Percentiles rank a stretch among this genome's conserved stretches.
phyloP scores from a whole-genome alignment of 2,888 invertebrate species.

The Sericinus montela region DNA sequence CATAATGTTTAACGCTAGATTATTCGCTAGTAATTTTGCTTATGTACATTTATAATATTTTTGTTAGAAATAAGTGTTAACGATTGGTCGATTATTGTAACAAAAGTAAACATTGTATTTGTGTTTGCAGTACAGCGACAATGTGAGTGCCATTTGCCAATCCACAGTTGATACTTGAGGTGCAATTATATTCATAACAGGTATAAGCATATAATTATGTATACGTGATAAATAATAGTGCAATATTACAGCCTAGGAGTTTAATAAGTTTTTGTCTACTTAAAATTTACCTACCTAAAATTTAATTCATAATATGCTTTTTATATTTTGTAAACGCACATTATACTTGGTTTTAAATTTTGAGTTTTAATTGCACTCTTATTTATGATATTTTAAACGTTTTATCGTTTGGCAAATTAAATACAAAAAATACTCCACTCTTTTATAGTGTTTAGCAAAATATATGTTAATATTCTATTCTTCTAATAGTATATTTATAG shows the following conservation, averaged over 20 bases:
- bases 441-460: too few species aligned
- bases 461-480: too few species aligned
- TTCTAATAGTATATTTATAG: too few species aligned
- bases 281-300: too few species aligned
- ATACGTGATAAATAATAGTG: slow-evolving; percentile 15
- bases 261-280: slow-evolving; percentile 6
- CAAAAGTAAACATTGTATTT: slow-evolving; percentile 6
- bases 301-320: background rate
- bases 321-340: too few species aligned
- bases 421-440: too few species aligned
- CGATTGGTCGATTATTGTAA: background rate
- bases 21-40: slow-evolving; percentile 11
- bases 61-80: slow-evolving; percentile 5
- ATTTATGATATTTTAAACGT: too few species aligned
- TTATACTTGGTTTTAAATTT: too few species aligned
- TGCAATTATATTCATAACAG: slow-evolving; percentile 4
- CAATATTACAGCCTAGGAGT: slow-evolving; percentile 13
- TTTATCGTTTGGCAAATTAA: too few species aligned
- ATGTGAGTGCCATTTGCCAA: slow-evolving; percentile 16
- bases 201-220: slow-evolving; percentile 1
- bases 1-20: slow-evolving; percentile 5
- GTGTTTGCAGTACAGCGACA: slow-evolving; percentile 2
- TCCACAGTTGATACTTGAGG: background rate
- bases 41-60: slow-evolving; percentile 7
- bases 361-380: too few species aligned